Conservation (phyloP, 2,113 vertebrate genomes). For the Eupsittula cactorum region DNA sequence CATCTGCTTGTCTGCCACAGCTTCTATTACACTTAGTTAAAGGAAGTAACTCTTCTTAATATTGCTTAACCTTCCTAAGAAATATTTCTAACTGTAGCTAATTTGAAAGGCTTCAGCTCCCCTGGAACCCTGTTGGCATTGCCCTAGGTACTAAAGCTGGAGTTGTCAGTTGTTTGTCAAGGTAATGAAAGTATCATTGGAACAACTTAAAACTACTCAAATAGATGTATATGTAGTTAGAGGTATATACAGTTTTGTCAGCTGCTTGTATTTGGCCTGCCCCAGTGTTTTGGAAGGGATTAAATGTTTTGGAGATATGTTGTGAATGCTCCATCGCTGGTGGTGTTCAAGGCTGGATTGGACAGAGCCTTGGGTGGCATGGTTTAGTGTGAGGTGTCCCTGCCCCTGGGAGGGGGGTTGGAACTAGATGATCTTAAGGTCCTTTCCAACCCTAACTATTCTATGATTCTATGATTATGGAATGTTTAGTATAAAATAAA, state of each 20-base stretch:
- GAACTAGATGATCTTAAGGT: too few species aligned
- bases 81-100: not conserved
- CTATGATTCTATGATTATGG: not conserved
- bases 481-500: not conserved
- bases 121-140: not conserved
- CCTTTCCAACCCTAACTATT: too few species aligned
- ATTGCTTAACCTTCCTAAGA: not conserved
- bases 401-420: too few species aligned
- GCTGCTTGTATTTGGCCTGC: not conserved
- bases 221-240: not conserved
- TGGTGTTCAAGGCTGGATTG: too few species aligned
- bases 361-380: too few species aligned
- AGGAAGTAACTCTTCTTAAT: not conserved
- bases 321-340: too few species aligned
- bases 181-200: not conserved
- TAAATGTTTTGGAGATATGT: not conserved
- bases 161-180: not conserved
- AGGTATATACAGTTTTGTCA: not conserved
- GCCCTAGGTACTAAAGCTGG: not conserved
- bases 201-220: not conserved
- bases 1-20: not conserved
- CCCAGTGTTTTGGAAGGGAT: not conserved
- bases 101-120: not conserved
- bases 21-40: not conserved
- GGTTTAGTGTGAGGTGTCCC: too few species aligned